Evolutionary conservation across 2,888 invertebrate species (phyloP), one percentile per base, ranked within the genome.

Genomic region (Pyrrhia umbra): DNA sequence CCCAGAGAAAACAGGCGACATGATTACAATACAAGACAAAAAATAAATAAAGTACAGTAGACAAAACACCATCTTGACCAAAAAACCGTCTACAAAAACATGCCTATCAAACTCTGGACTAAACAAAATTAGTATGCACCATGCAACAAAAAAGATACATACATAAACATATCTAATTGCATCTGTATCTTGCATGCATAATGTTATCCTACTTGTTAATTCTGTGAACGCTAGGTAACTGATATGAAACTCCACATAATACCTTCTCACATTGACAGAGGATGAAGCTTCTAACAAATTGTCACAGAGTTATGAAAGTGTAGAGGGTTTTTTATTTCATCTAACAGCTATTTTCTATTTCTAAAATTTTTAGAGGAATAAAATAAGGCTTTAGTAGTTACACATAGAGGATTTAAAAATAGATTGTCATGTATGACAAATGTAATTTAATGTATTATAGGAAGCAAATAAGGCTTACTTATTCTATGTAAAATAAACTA

Each of bases 101-200:
- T 5, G 15, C 10, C 25, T 37, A 47, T 59, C 66, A 46, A 50
- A 37, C 2, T 4, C 37, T n/a, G 13, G 10, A 30, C 45, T 9
- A 50, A 49, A 71, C 49, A 54, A 59, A 63, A 72, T 78, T 75
- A 66, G 57, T 75, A 75, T 72, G 47, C 64, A 55, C 60, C 10
- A 13, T 30, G 34, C n/a, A 57, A 60, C 13, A 45, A 61, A 46
- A 50, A 47, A 75, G 50, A 72, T 72, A 75, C 66, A 68, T 61
- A 67, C 25, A 63, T 66, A 72, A 68, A 62, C 54, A 52, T 66
- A 75, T 74, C 68, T 73, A 75, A 79, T 74, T 70, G 66, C 75
- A 71, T 68, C 61, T 47, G 49, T 68, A 63, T 51, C 57, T 46
- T 18, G 34, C 58, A 67, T 77, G 25, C 66, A 62, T 65, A 79